A percentile compares a stretch with the other conserved stretches of the same genome.
Evolutionary conservation across 2,888 invertebrate species (phyloP).

Genomic region (Pemphredon lugubris): DNA sequence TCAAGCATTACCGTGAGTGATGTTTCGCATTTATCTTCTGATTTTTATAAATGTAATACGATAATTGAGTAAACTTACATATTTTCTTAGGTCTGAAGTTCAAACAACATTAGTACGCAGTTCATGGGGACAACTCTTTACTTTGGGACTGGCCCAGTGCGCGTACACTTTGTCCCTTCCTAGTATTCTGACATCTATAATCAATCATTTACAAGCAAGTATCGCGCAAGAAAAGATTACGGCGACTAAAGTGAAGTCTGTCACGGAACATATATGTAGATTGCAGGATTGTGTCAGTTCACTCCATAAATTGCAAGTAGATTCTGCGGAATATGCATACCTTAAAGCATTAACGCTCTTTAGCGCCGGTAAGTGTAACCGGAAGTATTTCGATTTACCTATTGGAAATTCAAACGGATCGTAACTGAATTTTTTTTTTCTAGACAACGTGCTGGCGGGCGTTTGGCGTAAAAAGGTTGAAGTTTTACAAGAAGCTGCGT

Average conservation of each 20-base stretch:
- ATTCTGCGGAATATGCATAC: conserved; percentile 93
- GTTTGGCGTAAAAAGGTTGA: conserved; percentile 82
- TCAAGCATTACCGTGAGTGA: conserved; percentile 87
- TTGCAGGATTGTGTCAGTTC: conserved; percentile 91
- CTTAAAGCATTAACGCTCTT: conserved; percentile 92
- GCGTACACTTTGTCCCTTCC: conserved; percentile 89
- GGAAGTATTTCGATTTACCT: too few relatives aligned
- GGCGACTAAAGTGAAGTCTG: conserved; percentile 88
- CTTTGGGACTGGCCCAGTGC: conserved; percentile 94
- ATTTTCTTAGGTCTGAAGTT: conserved; percentile 86
- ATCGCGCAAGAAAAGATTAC: conserved; percentile 89
- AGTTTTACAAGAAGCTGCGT: conserved; percentile 82
- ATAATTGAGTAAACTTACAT: too few relatives aligned
- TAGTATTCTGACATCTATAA: conserved; percentile 91
- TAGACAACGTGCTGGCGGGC: conserved; percentile 77
- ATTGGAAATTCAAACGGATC: too few relatives aligned
- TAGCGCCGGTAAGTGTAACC: conserved; percentile 85
- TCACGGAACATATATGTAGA: conserved; percentile 90
- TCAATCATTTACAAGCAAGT: conserved; percentile 90
- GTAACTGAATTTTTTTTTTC: too few relatives aligned
- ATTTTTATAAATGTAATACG: neutral
- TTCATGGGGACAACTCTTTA: conserved; percentile 96
- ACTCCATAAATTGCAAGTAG: conserved; percentile 88
- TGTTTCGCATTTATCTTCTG: neutral
- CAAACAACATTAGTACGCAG: conserved; percentile 92